Percentiles rank a stretch among this genome's conserved stretches.
phyloP scores from a whole-genome alignment of 2,797 vertebrate genomes.

The Dipus sagitta region DNA sequence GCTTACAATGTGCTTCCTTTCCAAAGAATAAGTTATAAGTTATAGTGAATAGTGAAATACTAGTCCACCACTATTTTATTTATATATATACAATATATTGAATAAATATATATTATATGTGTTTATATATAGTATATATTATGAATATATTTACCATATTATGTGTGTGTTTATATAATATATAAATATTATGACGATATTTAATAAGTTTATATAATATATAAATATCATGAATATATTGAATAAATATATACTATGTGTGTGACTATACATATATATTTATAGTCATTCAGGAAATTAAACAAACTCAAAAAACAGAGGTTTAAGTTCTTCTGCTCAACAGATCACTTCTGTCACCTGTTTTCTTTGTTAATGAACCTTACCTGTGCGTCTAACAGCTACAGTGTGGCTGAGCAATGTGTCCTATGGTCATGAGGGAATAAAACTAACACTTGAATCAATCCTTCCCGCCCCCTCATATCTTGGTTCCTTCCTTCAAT shows the following conservation, averaged over 20 bases:
- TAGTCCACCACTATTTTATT: not conserved
- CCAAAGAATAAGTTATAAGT: conserved; percentile 49
- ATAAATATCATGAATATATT: no score
- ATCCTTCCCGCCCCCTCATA: not conserved
- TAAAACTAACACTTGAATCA: not conserved
- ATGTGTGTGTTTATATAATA: no score
- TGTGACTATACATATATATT: not conserved
- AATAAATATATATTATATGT: no score
- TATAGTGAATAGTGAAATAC: not conserved
- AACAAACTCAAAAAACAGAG: conserved; percentile 42
- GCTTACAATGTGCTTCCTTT: conserved; percentile 32
- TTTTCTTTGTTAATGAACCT: conserved; percentile 1
- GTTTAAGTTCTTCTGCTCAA: not conserved
- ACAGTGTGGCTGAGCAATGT: not conserved
- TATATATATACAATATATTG: no score
- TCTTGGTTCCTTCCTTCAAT: conserved; percentile 4
- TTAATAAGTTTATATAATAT: no score
- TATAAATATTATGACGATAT: no score
- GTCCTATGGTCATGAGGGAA: not conserved
- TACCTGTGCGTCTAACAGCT: not conserved
- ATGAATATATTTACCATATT: no score
- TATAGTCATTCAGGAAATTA: conserved; percentile 26
- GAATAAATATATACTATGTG: no score
- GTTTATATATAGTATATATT: no score
- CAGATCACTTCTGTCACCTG: not conserved